A percentile compares a stretch with the other conserved stretches of the same genome.
These are phyloP conservation scores for Drosophila persimilis DNA, from an alignment of 1,140 invertebrate genomes.

Conservation along the genomic window DNA sequence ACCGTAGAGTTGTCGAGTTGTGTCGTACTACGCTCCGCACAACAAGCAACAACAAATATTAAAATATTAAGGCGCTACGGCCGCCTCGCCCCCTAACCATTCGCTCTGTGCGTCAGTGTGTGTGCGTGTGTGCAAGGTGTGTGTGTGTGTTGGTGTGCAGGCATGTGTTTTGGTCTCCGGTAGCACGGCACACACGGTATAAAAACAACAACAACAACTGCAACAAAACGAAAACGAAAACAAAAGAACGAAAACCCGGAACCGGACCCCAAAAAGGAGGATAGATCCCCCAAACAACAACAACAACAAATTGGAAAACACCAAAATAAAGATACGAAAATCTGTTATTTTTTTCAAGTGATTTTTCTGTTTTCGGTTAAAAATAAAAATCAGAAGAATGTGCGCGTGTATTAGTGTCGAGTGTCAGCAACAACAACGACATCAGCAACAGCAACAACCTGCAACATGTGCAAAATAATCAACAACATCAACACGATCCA, in stretches of 20 bases:
- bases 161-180: constrained; percentile 1
- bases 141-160: background rate
- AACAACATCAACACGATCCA: constrained; percentile 32
- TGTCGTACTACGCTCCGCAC: background rate
- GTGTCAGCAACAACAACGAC: constrained; percentile 49
- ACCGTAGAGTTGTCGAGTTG: too few species aligned
- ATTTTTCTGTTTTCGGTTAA: constrained; percentile 26
- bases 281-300: constrained; percentile 2
- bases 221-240: constrained; percentile 3
- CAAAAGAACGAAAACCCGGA: constrained; percentile 6
- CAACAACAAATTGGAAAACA: constrained; percentile 11
- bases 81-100: background rate
- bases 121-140: background rate
- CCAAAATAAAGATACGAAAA: constrained; percentile 26
- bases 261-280: background rate
- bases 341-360: constrained; percentile 54
- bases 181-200: constrained; percentile 3
- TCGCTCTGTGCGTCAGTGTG: constrained; percentile 13
- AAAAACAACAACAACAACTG: constrained; percentile 14
- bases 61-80: too few species aligned
- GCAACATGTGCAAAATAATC: constrained; percentile 47
- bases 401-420: constrained; percentile 63
- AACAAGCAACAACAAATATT: constrained; percentile 4
- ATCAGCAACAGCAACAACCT: constrained; percentile 22
- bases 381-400: constrained; percentile 30